phyloP scores from a whole-genome alignment of 2,113 vertebrate species.

The Nothoprocta pentlandii region DNA sequence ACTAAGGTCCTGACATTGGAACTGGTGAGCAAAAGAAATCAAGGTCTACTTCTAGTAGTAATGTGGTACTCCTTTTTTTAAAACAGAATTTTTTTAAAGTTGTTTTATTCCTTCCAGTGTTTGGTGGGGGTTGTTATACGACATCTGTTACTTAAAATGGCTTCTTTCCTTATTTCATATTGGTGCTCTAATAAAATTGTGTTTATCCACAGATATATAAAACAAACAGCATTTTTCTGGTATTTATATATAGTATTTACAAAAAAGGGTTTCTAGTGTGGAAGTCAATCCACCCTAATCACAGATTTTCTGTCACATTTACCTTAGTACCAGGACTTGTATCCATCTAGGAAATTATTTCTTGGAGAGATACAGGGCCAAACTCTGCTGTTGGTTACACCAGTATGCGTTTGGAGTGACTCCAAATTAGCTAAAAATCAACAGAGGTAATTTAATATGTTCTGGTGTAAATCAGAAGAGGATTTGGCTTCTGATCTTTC shows the following conservation, averaged over 20 bases:
- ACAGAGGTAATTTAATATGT: slow-evolving; percentile 49
- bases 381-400: slow-evolving; percentile 54
- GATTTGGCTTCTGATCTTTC: slow-evolving; percentile 65
- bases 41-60: background rate
- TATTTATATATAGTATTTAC: slow-evolving; percentile 73
- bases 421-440: slow-evolving; percentile 65
- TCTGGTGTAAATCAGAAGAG: slow-evolving; percentile 63
- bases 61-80: background rate
- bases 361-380: slow-evolving; percentile 51
- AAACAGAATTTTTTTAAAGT: slow-evolving; percentile 29
- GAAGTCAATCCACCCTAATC: slow-evolving; percentile 71
- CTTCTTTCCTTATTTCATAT: slow-evolving; percentile 66
- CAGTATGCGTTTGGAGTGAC: slow-evolving; percentile 38
- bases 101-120: slow-evolving; percentile 38
- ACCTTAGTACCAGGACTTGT: slow-evolving; percentile 61
- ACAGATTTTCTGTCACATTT: slow-evolving; percentile 72
- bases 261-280: slow-evolving; percentile 65
- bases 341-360: slow-evolving; percentile 73
- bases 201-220: slow-evolving; percentile 75
- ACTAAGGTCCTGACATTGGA: background rate
- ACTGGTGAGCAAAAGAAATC: background rate
- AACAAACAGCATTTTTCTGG: slow-evolving; percentile 71
- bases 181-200: slow-evolving; percentile 77
- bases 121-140: slow-evolving; percentile 42
- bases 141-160: slow-evolving; percentile 62